Evolutionary conservation across 2,888 invertebrate species (phyloP), one percentile per base, ranked within the genome.

Genomic region (Ormyrus pomaceus): DNA sequence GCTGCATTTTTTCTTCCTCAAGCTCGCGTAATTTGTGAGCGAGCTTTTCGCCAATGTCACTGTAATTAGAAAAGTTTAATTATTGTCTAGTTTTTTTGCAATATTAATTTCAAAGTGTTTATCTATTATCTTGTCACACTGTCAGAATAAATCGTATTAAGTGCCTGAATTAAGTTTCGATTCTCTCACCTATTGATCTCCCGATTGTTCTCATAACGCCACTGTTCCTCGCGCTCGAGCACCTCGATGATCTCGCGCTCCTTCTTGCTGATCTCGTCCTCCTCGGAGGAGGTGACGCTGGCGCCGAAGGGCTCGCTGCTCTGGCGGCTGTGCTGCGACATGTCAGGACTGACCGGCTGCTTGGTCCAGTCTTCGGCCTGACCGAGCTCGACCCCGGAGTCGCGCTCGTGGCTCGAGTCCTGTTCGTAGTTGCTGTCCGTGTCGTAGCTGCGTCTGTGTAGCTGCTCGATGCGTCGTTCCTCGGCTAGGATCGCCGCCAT

Each of bases 401-500:
- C 96, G 76, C 96, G 93, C 75, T 91, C 91, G 84, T 91, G 91
- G 82, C 90, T 91, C 55, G 91, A 91, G 82, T 92, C 91, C 72
- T 89, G 90, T 82, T 90, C 90, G 84, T 90, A 90, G 83, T 89
- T 90, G 58, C 94, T 93, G 87, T 95, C 94, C 85, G 94, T 94
- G 84, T 94, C 95, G 86, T 95, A 95, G 45, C 94, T 93, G 87
- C 94, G 95, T 86, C 95, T 95, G 88, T 95, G 95, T 73, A 96
- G 91, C 82, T 95, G 93, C 87, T 96, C 96, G 77, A 96, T 93
- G 76, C 96, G 94, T 6, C 95, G 93, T 89, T 96, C 96, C 86
- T 94, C 95, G 87, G 95, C 95, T n/a, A 96, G 91, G 89, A 96
- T 94, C 50, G 94, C 94, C 11, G 94, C 95, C 92, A 96, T 95